Evolutionary conservation across 2,113 vertebrate species (phyloP).

Genomic region (Tachysurus vachellii): DNA sequence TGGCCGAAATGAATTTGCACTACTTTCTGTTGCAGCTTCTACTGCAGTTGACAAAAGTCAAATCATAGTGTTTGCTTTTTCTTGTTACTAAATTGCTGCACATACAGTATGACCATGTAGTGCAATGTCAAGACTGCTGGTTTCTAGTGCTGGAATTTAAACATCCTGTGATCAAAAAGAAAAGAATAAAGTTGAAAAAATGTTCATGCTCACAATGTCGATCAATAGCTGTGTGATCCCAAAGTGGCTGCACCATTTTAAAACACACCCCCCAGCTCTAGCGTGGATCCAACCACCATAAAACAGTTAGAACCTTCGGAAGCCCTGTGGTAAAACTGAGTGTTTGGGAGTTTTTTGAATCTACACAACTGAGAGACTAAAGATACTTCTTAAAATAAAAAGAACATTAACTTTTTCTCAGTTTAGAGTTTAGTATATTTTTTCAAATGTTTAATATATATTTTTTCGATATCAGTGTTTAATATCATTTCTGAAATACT

Average conservation of each 20-base stretch:
- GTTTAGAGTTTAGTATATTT: background rate
- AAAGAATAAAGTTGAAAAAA: background rate
- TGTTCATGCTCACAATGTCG: background rate
- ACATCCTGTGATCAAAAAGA: background rate
- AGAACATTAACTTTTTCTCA: background rate
- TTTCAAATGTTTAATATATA: background rate
- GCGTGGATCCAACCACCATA: background rate
- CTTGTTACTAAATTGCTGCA: background rate
- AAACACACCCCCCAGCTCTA: background rate
- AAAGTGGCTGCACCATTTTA: constrained; percentile 1
- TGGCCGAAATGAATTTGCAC: background rate
- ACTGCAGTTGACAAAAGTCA: background rate
- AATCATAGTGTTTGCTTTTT: background rate
- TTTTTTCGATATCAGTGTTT: background rate
- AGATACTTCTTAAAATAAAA: background rate
- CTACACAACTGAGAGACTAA: background rate
- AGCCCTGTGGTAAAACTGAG: background rate
- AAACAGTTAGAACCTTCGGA: background rate
- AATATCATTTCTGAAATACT: background rate
- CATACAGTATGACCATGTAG: background rate
- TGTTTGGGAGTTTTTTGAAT: background rate
- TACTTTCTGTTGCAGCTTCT: background rate
- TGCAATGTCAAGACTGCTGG: background rate
- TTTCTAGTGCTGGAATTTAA: background rate
- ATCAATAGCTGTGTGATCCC: background rate